phyloP scores from a whole-genome alignment of 2,113 vertebrate species.

The Baryphthengus martii region DNA sequence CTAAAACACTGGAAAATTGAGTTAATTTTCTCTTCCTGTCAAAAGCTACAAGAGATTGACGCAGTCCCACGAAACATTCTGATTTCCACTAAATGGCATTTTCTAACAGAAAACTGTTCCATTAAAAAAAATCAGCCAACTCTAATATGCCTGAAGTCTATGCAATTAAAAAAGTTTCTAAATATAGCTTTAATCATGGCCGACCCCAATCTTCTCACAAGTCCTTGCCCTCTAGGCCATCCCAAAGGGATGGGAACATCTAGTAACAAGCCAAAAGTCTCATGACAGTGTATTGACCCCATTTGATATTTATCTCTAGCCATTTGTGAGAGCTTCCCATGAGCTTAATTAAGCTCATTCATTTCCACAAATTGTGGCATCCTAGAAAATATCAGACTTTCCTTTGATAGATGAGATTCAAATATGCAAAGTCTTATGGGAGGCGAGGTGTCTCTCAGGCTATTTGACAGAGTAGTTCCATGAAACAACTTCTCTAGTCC shows the following conservation, averaged over 20 bases:
- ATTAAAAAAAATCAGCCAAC: not conserved
- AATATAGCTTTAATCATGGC: conserved; percentile 68
- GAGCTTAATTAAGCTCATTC: conserved; percentile 67
- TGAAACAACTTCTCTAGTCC: not conserved
- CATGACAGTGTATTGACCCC: conserved; percentile 68
- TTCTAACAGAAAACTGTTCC: conserved; percentile 29
- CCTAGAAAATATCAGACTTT: conserved; percentile 56
- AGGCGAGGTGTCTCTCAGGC: conserved; percentile 46
- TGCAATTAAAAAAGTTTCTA: conserved; percentile 70
- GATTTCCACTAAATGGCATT: conserved; percentile 31
- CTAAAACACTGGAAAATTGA: not conserved
- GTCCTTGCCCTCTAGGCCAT: conserved; percentile 64
- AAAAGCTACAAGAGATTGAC: conserved; percentile 15
- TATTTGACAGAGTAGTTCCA: conserved; percentile 29
- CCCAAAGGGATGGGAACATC: conserved; percentile 61
- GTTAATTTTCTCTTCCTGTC: conserved; percentile 25
- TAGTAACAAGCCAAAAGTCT: conserved; percentile 69
- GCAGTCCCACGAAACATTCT: conserved; percentile 27
- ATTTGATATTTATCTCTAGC: conserved; percentile 60
- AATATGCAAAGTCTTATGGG: conserved; percentile 47
- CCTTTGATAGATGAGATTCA: conserved; percentile 57
- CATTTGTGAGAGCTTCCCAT: conserved; percentile 58
- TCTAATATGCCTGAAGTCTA: conserved; percentile 62
- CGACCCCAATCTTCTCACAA: conserved; percentile 57
- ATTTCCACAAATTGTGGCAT: conserved; percentile 57